Evolutionary conservation across 2,113 vertebrate genomes (phyloP).

Genomic region (Aythya baeri): DNA sequence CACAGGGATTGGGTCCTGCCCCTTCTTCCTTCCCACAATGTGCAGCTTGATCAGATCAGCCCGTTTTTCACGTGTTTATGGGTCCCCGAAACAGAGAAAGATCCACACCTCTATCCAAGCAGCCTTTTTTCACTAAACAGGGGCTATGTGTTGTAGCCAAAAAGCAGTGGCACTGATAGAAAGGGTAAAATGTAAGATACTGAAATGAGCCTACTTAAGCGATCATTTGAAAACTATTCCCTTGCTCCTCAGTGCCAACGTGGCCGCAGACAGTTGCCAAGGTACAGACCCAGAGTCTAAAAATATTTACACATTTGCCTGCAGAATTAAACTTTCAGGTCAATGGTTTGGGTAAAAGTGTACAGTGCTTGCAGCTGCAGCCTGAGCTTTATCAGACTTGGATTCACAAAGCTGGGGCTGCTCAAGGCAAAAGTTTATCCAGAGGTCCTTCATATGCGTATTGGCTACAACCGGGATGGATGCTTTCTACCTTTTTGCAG

Average conservation of each 20-base stretch:
- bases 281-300: neutral
- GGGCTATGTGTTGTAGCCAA: neutral
- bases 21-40: neutral
- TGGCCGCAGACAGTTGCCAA: neutral
- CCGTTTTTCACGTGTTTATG: neutral
- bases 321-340: neutral
- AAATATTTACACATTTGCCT: neutral
- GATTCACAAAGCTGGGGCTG: neutral
- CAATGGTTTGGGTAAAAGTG: neutral
- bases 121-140: neutral
- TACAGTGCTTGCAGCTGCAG: neutral
- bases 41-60: neutral
- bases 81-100: neutral
- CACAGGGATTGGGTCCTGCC: neutral
- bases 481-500: neutral
- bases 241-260: neutral
- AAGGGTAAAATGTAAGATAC: neutral
- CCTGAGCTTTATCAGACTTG: neutral
- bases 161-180: neutral
- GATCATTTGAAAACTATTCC: neutral
- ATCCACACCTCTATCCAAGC: neutral
- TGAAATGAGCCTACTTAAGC: neutral
- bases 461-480: neutral
- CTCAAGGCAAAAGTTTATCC: neutral
- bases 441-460: neutral